Conservation (phyloP, 2,797 vertebrate species). For the Tauraco hartlaubi region DNA sequence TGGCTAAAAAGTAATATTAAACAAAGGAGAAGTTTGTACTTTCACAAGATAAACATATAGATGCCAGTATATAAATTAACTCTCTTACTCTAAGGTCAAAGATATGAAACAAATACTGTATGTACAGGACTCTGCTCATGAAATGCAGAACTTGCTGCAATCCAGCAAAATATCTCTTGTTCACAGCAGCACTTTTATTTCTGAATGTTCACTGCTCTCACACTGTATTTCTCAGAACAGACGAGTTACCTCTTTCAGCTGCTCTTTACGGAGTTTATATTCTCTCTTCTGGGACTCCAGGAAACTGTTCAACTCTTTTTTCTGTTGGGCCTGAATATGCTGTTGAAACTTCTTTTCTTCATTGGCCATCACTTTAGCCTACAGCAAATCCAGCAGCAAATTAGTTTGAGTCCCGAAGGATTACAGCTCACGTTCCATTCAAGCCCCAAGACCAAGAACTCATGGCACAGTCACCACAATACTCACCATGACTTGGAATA, state of each 20-base stretch:
- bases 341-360: constrained; percentile 99
- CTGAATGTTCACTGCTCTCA: accelerated
- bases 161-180: not conserved
- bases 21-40: not conserved
- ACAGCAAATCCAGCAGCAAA: constrained; percentile 14
- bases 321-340: constrained; percentile 97
- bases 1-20: not conserved
- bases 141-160: not conserved
- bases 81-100: not conserved
- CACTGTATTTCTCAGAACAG: not conserved
- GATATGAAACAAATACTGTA: not conserved
- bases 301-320: constrained; percentile 97
- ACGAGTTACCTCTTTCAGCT: constrained; percentile 93
- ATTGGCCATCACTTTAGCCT: constrained; percentile 95
- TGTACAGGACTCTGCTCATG: not conserved
- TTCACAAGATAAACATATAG: not conserved
- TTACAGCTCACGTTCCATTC: not conserved
- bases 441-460: not conserved
- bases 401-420: not conserved
- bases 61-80: not conserved
- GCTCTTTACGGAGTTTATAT: constrained; percentile 98
- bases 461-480: not conserved
- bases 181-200: not conserved
- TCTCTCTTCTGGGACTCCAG: constrained; percentile 97
- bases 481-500: not conserved